Conservation (phyloP, 2,113 vertebrate genomes). For the Microcebus lehilahytsara region DNA sequence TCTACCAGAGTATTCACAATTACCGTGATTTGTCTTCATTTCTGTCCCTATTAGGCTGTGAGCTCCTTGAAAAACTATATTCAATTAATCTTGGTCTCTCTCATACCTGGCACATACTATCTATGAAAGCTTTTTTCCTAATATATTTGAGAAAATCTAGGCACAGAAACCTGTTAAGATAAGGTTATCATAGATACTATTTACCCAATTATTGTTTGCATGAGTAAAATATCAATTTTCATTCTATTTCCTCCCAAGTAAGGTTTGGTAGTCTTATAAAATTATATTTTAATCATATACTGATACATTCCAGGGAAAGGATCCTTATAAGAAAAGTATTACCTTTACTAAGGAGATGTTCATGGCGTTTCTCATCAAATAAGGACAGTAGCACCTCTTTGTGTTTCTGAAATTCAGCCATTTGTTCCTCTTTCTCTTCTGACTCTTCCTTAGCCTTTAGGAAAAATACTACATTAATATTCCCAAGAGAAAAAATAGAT, state of each 20-base stretch:
- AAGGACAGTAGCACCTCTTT: constrained; percentile 90
- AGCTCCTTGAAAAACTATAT: neutral
- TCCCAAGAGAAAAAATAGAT: neutral
- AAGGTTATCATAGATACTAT: neutral
- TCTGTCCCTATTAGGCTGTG: neutral
- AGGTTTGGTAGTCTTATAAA: neutral
- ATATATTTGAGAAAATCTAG: neutral
- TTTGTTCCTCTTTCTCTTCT: constrained; percentile 91
- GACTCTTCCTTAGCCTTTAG: constrained; percentile 86
- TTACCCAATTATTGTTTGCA: neutral
- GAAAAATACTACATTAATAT: constrained; percentile 46
- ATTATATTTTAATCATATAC: neutral
- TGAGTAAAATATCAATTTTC: neutral
- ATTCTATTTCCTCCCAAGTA: neutral
- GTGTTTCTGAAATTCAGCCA: constrained; percentile 90
- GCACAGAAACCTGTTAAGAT: neutral
- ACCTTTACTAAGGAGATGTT: constrained; percentile 96
- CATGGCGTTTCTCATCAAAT: constrained; percentile 95
- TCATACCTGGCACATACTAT: neutral
- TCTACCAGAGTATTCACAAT: neutral
- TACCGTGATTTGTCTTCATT: neutral
- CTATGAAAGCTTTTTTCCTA: neutral
- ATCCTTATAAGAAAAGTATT: neutral
- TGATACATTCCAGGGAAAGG: neutral
- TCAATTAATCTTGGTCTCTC: neutral